Evolutionary conservation across 2,797 vertebrate species (phyloP).

Genomic region (Hafferia zeledoni): DNA sequence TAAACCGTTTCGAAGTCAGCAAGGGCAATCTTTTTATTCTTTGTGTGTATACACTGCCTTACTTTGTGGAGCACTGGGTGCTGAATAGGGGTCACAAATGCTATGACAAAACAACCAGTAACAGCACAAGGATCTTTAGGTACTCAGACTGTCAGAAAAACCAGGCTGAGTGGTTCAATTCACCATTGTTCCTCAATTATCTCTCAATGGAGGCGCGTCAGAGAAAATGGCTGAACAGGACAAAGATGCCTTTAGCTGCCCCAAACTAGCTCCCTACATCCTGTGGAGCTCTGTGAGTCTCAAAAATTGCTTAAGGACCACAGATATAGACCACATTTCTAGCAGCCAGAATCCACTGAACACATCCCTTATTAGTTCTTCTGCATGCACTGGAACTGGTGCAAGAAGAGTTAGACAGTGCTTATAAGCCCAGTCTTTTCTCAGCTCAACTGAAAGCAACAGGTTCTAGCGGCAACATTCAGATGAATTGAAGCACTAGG

Average conservation of each 20-base stretch:
- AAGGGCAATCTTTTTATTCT: conserved; percentile 1
- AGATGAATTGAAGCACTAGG: neutral
- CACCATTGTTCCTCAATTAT: conserved; percentile 30
- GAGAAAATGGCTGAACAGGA: conserved; percentile 8
- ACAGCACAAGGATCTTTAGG: neutral
- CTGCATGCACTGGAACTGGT: neutral
- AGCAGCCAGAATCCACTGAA: neutral
- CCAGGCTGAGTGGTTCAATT: neutral
- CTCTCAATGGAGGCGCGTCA: neutral
- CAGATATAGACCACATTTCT: neutral
- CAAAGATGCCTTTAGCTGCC: neutral
- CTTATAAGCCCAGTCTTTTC: neutral
- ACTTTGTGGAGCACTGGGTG: neutral
- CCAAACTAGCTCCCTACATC: neutral
- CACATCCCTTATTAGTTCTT: neutral
- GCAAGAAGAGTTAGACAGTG: neutral
- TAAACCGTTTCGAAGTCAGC: neutral
- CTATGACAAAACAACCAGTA: conserved; percentile 8
- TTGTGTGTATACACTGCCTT: neutral
- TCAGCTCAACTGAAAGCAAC: neutral
- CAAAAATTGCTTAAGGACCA: neutral
- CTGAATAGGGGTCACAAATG: conserved; percentile 20
- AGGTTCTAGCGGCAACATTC: neutral
- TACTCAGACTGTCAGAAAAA: conserved; percentile 33
- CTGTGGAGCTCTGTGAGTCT: neutral